These are phyloP conservation scores for Felis chaus DNA, from an alignment of 2,113 vertebrate genomes.

Conservation along the genomic window DNA sequence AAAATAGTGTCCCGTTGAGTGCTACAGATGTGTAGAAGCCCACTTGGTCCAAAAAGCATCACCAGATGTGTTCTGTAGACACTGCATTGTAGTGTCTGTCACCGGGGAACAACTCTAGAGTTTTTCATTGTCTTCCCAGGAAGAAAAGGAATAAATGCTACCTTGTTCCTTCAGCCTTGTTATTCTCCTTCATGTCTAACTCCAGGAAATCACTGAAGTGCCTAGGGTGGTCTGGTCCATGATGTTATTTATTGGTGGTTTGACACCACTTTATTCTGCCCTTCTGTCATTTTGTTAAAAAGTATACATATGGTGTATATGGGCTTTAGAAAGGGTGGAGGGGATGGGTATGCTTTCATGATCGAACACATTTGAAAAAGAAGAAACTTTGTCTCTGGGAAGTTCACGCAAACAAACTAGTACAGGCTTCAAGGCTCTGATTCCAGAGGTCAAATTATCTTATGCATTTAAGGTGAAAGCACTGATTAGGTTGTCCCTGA, in stretches of 20 bases:
- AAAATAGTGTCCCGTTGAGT: not conserved
- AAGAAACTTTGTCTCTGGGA: not conserved
- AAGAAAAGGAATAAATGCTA: not conserved
- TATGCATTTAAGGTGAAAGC: not conserved
- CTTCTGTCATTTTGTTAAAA: not conserved
- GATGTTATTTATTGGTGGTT: not conserved
- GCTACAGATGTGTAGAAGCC: not conserved
- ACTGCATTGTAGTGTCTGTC: not conserved
- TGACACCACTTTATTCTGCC: not conserved
- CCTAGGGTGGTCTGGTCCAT: not conserved
- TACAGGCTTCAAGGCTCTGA: not conserved
- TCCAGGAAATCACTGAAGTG: not conserved
- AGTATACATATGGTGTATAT: not conserved
- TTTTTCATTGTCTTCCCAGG: not conserved
- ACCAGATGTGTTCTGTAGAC: not conserved
- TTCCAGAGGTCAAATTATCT: not conserved
- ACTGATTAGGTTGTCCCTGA: not conserved
- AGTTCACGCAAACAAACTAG: not conserved
- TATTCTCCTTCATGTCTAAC: not conserved
- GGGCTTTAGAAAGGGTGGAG: not conserved
- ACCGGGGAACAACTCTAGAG: not conserved
- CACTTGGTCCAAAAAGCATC: not conserved
- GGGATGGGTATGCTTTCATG: not conserved
- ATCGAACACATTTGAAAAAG: not conserved
- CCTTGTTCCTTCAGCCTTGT: not conserved